These are phyloP conservation scores for Antennarius maculatus DNA, from an alignment of 2,797 vertebrate genomes.

Conservation along the genomic window DNA sequence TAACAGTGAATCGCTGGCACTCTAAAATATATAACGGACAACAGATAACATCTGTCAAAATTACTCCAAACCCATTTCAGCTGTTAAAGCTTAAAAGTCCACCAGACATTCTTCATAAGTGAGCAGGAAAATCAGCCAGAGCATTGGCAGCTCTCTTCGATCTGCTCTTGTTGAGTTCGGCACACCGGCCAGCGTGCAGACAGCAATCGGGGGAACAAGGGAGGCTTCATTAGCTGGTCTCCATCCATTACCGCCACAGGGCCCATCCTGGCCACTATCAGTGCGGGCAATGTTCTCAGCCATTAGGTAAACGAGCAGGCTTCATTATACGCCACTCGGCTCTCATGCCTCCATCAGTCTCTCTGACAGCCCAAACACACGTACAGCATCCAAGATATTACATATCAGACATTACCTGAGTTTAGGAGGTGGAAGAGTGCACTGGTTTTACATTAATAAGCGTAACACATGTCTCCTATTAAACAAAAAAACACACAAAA, in stretches of 20 bases:
- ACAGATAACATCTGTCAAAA: slow-evolving; percentile 22
- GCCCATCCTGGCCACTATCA: slow-evolving; percentile 73
- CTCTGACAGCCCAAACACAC: slow-evolving; percentile 53
- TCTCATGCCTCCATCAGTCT: slow-evolving; percentile 65
- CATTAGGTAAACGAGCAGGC: slow-evolving; percentile 83
- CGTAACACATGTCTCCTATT: slow-evolving; percentile 2
- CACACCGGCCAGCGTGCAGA: slow-evolving; percentile 58
- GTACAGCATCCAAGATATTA: slow-evolving; percentile 15
- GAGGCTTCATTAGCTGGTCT: slow-evolving; percentile 76
- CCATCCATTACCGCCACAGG: slow-evolving; percentile 79
- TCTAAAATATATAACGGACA: slow-evolving; percentile 6
- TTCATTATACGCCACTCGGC: slow-evolving; percentile 74
- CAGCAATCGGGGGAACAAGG: slow-evolving; percentile 41
- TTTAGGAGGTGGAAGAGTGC: slow-evolving; percentile 23
- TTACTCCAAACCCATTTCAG: slow-evolving; percentile 1
- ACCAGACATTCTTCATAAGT: slow-evolving; percentile 33
- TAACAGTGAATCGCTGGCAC: background rate
- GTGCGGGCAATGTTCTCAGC: slow-evolving; percentile 76
- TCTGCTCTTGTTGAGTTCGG: slow-evolving; percentile 66
- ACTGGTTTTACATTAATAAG: slow-evolving; percentile 9
- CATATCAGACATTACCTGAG: slow-evolving; percentile 21
- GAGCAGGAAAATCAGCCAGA: slow-evolving; percentile 23
- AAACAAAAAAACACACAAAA: slow-evolving; percentile 17
- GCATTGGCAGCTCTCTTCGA: slow-evolving; percentile 46
- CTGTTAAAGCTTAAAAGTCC: slow-evolving; percentile 33